Evolutionary conservation across 2,113 vertebrate species (phyloP).

Genomic region (Anseranas semipalmata): DNA sequence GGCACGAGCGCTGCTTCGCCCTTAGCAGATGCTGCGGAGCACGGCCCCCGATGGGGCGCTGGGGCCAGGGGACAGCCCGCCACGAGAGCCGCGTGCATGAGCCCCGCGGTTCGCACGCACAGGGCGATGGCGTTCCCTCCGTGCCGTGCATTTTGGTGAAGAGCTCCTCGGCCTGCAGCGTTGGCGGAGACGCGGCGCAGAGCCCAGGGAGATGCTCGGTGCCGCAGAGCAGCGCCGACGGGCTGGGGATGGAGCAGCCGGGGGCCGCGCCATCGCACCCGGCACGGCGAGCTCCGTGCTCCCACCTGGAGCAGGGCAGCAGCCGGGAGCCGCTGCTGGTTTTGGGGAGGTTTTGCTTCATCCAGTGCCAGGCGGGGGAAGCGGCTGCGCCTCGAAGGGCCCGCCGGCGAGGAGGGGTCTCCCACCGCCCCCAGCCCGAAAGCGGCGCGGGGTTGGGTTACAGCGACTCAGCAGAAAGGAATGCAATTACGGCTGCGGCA

Average conservation of each 20-base stretch:
- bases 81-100: not conserved
- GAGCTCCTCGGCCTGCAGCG: not conserved
- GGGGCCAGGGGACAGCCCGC: not conserved
- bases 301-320: not conserved
- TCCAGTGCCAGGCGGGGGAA: not conserved
- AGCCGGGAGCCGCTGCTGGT: not conserved
- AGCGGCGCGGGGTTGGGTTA: constrained; percentile 22
- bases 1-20: not conserved
- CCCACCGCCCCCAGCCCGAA: not conserved
- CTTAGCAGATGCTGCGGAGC: not conserved
- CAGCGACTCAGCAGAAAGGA: constrained; percentile 61
- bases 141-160: not conserved
- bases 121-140: not conserved
- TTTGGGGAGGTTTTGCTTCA: not conserved
- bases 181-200: not conserved
- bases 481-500: not conserved
- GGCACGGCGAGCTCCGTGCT: not conserved
- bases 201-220: not conserved
- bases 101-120: not conserved
- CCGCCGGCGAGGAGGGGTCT: not conserved
- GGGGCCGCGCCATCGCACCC: not conserved
- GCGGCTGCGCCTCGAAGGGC: not conserved
- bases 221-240: not conserved
- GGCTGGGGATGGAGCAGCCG: not conserved
- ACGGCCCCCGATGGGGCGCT: not conserved